Base-by-base conservation (phyloP, 2,113 vertebrate species). In the Coturnix japonica region DNA sequence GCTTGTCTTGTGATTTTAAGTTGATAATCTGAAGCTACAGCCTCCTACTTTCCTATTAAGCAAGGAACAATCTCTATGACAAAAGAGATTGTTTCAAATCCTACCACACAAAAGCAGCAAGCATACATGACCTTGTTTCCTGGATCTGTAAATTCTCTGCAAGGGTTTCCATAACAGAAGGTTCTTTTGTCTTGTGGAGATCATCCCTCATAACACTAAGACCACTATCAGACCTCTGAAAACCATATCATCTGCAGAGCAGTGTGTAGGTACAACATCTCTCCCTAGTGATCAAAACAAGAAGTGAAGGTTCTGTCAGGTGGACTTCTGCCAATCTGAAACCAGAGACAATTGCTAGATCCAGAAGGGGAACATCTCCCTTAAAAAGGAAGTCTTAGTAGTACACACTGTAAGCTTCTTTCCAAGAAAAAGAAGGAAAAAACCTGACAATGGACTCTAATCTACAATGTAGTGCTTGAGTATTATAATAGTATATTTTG, bases 1-100 rank as follows among this genome's bases (percentile, higher is more conserved):
- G 13, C 18, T 83, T 86, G 80, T 74, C 59, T 85, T 74, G 51
- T 46, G 25, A 63, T 67, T 84, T 66, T 51, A 77, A 81, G 74
- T 59, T 57, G 41, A 39, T 64, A 78, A 70, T 44, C 64, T 25
- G 7, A 73, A 82, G 17, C n/a, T 26, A 41, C n/a, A n/a, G n/a
- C n/a, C n/a, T n/a, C n/a, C n/a, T n/a, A n/a, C n/a, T n/a, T n/a
- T n/a, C n/a, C n/a, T n/a, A n/a, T n/a, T n/a, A n/a, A n/a, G n/a
- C n/a, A n/a, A n/a, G n/a, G n/a, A n/a, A n/a, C n/a, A n/a, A n/a
- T n/a, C n/a, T n/a, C n/a, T n/a, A n/a, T n/a, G n/a, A n/a, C n/a
- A n/a, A n/a, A n/a, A n/a, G n/a, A n/a, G n/a, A n/a, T n/a, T n/a
- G n/a, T n/a, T 81, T 80, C 7, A 35, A 8, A 33, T 35, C 66